These are phyloP conservation scores for Eugnorisma glareosa DNA, from an alignment of 2,888 invertebrate genomes.

Conservation along the genomic window DNA sequence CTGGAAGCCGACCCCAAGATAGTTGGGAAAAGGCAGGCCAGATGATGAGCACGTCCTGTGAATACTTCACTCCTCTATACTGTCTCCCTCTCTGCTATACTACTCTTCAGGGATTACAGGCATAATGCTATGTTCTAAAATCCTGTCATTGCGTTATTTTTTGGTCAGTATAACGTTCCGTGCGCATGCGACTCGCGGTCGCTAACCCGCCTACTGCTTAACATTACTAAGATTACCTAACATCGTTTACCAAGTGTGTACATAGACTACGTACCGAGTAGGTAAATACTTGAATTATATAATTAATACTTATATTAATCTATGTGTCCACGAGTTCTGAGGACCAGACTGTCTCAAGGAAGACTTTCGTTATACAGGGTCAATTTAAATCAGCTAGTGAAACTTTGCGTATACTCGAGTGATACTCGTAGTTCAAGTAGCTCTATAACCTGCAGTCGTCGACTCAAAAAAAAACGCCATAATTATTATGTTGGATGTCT, in stretches of 20 bases:
- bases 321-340: neutral
- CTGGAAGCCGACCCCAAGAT: too few species aligned
- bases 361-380: neutral
- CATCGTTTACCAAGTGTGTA: neutral
- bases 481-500: too few species aligned
- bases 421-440: too few species aligned
- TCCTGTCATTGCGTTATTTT: neutral
- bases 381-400: too few species aligned
- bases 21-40: too few species aligned
- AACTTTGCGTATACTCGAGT: too few species aligned
- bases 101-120: neutral
- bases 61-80: too few species aligned
- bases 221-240: slow-evolving; percentile 29
- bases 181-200: slow-evolving; percentile 15
- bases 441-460: too few species aligned
- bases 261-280: neutral
- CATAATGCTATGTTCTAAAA: neutral
- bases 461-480: too few species aligned
- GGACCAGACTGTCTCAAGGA: neutral
- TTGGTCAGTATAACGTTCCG: neutral
- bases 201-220: slow-evolving; percentile 21
- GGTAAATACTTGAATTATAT: slow-evolving; percentile 7
- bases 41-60: neutral
- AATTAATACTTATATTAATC: neutral
- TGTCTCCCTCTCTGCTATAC: too few species aligned